Evolutionary conservation across 2,888 invertebrate genomes (phyloP), one percentile per base, ranked within the genome.

Genomic region (Operophtera brumata): DNA sequence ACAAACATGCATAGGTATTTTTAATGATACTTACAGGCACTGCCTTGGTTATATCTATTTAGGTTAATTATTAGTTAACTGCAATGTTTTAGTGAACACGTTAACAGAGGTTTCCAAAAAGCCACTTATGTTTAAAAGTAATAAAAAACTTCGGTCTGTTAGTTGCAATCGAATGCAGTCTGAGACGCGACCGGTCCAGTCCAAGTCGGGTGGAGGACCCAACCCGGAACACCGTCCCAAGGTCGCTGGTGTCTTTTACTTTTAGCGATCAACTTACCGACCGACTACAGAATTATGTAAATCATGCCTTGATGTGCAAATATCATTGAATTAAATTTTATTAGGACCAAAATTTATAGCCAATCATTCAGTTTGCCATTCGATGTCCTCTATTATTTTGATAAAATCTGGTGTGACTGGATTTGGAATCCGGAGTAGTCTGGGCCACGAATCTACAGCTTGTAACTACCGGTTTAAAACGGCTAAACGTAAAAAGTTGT

Each of bases 191-290:
- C 80, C 82, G 84, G 83, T 80, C 75, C 42, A 41, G 36, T 35
- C 47, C 39, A 40, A 30, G 26, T 13, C 46, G 69, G 65, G 71
- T 69, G 71, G 78, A 71, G 77, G 73, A 76, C 68, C 73, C 75
- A 78, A 88, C 86, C 86, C 87, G 88, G 87, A 88, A 87, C 81
- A 73, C 67, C 66, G 74, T 69, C 65, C 71, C 87, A 88, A 88
- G 89, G 89, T 80, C 84, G 73, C 72, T 64, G 59, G 77, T 82
- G 80, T 84, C 77, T 82, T 68, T 84, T 80, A 81, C 80, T 82
- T 81, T 77, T 78, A 80, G 70, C 65, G 62, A 71, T 66, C 70
- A 70, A 69, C 66, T 68, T 67, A 42, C 55, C 55, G 49, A 39
- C 56, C 55, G 56, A 39, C 47, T 58, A 66, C 61, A 59, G 59